Conservation (phyloP, 2,888 invertebrate genomes). For the Drosophila setosimentum region DNA sequence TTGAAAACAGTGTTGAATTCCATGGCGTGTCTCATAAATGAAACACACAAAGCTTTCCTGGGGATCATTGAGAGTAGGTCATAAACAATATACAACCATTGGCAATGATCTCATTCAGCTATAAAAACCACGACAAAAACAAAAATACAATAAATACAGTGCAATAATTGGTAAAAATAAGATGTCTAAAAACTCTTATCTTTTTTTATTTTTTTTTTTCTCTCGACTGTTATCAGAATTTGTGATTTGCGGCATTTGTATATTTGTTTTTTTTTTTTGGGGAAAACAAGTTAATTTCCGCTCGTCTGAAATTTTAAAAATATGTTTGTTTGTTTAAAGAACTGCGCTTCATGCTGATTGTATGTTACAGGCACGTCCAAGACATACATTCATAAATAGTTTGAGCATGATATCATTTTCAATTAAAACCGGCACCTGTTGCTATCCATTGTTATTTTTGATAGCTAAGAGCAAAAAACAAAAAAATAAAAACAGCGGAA, state of each 20-base stretch:
- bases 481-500: constrained; percentile 36
- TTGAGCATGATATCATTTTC: constrained; percentile 47
- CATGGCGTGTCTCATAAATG: constrained; percentile 20
- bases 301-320: not conserved
- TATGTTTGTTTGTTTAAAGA: constrained; percentile 8
- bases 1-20: constrained; percentile 1
- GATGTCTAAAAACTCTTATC: not conserved
- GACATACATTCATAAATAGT: constrained; percentile 9
- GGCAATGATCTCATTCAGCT: constrained; percentile 46
- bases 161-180: not conserved
- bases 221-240: constrained; percentile 8
- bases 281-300: not conserved
- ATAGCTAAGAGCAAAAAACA: not conserved
- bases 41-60: constrained; percentile 1
- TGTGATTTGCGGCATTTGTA: not conserved
- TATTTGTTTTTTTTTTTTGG: not conserved
- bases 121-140: not conserved
- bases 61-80: constrained; percentile 10
- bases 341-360: constrained; percentile 2
- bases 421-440: constrained; percentile 29
- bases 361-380: constrained; percentile 1
- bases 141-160: not conserved
- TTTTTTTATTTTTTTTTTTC: not conserved
- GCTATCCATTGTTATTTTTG: constrained; percentile 15
- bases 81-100: constrained; percentile 6